Evolutionary conservation across 2,797 vertebrate genomes (phyloP), one percentile per base, ranked within the genome.

Genomic region (Sebastes minor): DNA sequence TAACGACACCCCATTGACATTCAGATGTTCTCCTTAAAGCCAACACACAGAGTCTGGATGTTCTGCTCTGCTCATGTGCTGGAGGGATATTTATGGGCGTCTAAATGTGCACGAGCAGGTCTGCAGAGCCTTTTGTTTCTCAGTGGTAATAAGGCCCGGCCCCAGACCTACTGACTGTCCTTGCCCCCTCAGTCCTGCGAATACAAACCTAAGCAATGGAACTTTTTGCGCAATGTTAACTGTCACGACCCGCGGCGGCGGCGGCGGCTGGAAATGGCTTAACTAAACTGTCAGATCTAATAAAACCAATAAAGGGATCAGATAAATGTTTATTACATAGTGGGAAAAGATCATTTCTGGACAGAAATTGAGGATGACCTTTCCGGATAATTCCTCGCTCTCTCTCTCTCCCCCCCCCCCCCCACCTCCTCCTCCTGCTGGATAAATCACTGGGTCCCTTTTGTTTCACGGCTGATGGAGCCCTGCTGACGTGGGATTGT

Each of bases 281-380:
- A 99, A 98, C 97, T 97, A 97, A 97, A 97, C 97, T 99, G 98
- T 99, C 98, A 98, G 95, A 96, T 98, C 96, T 97, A 98, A 99
- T 99, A 97, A 97, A 97, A 96, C 97, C 97, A 97, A 98, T 98
- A 98, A 98, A 97, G 96, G 95, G 95, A 96, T 96, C 94, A 97
- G 97, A 98, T 98, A 98, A 99, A 99, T 99, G 98, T 99, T 99
- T 99, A 99, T 99, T 98, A 97, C 97, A 91, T 95, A 96, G 96
- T 75, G 93, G 97, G 97, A 98, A 99, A 98, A 97, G 97, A 98
- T 99, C 96, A 98, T 98, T 98, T 98, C 97, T 98, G 95, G 96
- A 96, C 95, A 97, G 97, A 99, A 98, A 99, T 99, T 98, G 98
- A 97, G 96, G 96, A 98, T 98, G 98, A 99, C 98, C 98, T 99